phyloP scores from a whole-genome alignment of 2,888 invertebrate genomes.

The Teleiodes luculella region DNA sequence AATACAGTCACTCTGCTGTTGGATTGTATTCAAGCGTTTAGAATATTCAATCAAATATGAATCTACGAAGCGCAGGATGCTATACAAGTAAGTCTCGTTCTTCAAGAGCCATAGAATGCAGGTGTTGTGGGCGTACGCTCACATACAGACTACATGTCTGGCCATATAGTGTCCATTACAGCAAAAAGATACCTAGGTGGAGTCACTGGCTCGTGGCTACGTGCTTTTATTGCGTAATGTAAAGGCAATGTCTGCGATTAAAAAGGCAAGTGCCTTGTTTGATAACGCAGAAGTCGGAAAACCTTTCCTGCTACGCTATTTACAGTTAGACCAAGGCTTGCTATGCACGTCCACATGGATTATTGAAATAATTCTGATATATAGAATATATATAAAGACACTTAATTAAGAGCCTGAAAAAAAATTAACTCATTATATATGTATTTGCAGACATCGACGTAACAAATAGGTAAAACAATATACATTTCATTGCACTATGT shows the following conservation, averaged over 20 bases:
- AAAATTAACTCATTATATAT: no score
- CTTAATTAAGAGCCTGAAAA: no score
- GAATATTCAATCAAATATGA: not conserved
- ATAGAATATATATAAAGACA: no score
- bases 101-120: conserved; percentile 1
- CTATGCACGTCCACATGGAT: conserved; percentile 1
- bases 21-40: not conserved
- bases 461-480: no score
- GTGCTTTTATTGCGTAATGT: conserved; percentile 13
- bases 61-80: not conserved
- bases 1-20: no score
- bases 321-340: conserved; percentile 16
- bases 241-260: conserved; percentile 6
- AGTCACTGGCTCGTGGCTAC: conserved; percentile 7
- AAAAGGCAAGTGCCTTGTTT: conserved; percentile 13
- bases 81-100: not conserved
- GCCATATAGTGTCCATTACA: conserved; percentile 8
- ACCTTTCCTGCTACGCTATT: conserved; percentile 22
- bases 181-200: conserved; percentile 18
- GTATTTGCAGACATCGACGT: no score
- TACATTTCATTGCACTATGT: no score
- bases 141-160: not conserved
- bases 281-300: not conserved
- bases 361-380: no score
- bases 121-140: not conserved